Evolutionary conservation across 2,113 vertebrate species (phyloP).

Genomic region (Meriones unguiculatus): DNA sequence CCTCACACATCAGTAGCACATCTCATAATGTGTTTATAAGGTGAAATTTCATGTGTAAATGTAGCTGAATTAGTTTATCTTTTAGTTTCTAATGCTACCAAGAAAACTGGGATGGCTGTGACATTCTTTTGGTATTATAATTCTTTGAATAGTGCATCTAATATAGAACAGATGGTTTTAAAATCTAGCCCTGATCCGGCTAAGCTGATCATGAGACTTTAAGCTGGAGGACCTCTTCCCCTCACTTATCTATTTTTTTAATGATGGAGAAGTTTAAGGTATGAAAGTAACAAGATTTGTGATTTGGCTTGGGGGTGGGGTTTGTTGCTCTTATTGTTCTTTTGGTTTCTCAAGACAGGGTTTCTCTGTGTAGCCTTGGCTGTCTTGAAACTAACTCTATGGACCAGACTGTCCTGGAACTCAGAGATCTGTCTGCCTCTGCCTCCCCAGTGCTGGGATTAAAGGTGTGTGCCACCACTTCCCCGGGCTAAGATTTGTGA

Average conservation of each 20-base stretch:
- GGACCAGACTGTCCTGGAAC: neutral
- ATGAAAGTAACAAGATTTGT: neutral
- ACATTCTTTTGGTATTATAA: neutral
- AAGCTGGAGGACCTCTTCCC: neutral
- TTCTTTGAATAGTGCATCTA: neutral
- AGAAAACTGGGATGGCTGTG: neutral
- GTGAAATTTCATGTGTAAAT: neutral
- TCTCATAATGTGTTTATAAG: neutral
- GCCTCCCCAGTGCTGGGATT: neutral
- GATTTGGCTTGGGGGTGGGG: neutral
- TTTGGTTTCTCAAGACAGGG: neutral
- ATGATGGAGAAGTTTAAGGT: neutral
- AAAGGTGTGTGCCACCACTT: neutral
- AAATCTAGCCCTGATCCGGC: neutral
- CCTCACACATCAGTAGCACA: neutral
- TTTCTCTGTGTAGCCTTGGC: neutral
- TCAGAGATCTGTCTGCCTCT: neutral
- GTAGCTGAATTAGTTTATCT: neutral
- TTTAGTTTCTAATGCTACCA: slow-evolving; percentile 10
- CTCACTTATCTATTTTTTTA: neutral
- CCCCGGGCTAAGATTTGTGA: too few species aligned
- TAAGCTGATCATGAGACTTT: neutral
- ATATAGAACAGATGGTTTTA: neutral
- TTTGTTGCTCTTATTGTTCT: neutral
- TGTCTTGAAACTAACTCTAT: neutral